Percentiles rank a stretch among this genome's conserved stretches.
phyloP scores from a whole-genome alignment of 2,888 invertebrate species.

The Eristalis intricaria region DNA sequence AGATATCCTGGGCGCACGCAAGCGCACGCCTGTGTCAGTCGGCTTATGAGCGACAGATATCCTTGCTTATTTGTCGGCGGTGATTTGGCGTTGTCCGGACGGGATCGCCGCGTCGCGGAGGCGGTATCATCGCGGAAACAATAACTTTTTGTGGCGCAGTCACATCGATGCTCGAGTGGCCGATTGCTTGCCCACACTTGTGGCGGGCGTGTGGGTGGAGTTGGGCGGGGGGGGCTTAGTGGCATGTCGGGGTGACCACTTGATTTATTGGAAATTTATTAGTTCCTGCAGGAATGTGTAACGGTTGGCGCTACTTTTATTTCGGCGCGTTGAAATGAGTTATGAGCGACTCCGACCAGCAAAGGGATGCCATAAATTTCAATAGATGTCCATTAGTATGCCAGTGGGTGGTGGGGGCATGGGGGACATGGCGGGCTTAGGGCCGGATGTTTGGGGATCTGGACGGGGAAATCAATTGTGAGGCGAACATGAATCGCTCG shows the following conservation, averaged over 20 bases:
- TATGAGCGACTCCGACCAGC: constrained; percentile 5
- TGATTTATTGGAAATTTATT: constrained; percentile 68
- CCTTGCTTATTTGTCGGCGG: constrained; percentile 23
- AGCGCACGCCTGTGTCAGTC: background rate
- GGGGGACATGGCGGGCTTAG: background rate
- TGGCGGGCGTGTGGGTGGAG: background rate
- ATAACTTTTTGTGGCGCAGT: constrained; percentile 53
- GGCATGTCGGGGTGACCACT: background rate
- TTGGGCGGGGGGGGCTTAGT: background rate
- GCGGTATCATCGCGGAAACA: constrained; percentile 19
- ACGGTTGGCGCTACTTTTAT: constrained; percentile 7
- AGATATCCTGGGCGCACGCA: constrained; percentile 38
- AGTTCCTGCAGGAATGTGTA: constrained; percentile 56
- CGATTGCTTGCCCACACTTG: background rate
- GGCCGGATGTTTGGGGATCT: background rate
- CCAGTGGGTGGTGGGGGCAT: background rate
- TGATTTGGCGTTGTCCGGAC: background rate
- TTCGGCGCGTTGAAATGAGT: constrained; percentile 54
- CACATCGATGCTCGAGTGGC: constrained; percentile 36
- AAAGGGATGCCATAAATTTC: constrained; percentile 1
- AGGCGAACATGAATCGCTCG: background rate
- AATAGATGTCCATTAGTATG: background rate
- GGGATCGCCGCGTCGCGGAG: background rate
- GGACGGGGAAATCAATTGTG: background rate
- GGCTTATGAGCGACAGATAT: background rate